A percentile compares a stretch with the other conserved stretches of the same genome.
phyloP scores from a whole-genome alignment of 2,797 vertebrate species.

The Molossus alvarezi region DNA sequence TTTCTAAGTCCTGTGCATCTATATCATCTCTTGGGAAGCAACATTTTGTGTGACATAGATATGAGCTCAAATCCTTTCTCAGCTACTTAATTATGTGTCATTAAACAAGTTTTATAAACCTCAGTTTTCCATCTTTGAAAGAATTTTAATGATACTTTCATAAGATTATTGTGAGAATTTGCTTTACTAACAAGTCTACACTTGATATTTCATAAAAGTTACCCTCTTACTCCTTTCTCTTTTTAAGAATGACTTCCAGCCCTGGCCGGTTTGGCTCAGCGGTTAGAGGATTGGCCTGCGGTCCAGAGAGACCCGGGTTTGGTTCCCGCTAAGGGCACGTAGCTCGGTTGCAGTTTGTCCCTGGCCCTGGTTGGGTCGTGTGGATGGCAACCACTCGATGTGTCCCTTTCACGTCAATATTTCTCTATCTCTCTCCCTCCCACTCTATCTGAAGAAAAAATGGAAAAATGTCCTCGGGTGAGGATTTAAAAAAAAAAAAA shows the following conservation, averaged over 20 bases:
- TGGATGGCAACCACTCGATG: no score
- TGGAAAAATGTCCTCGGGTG: no score
- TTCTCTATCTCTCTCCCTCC: no score
- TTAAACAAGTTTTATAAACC: constrained; percentile 3
- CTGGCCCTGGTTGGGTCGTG: no score
- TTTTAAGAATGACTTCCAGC: neutral
- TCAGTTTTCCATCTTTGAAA: constrained; percentile 4
- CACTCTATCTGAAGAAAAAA: no score
- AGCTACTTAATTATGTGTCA: constrained; percentile 55
- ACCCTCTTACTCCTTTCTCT: neutral
- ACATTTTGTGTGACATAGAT: neutral
- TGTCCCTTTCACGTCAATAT: no score
- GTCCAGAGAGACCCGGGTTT: no score
- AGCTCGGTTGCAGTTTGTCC: neutral
- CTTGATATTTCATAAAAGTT: neutral
- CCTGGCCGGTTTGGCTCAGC: no score
- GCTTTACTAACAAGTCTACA: constrained; percentile 7
- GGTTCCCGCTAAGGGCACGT: no score
- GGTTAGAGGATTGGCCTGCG: no score
- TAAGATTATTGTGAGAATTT: neutral
- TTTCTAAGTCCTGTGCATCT: neutral
- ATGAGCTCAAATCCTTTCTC: neutral
- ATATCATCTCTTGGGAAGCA: constrained; percentile 29
- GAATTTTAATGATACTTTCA: constrained; percentile 8
- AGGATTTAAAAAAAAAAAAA: neutral